A percentile compares a stretch with the other conserved stretches of the same genome.
Conservation (phyloP, 53 echinoderm and acorn worm species). For the Antedon mediterranea region DNA sequence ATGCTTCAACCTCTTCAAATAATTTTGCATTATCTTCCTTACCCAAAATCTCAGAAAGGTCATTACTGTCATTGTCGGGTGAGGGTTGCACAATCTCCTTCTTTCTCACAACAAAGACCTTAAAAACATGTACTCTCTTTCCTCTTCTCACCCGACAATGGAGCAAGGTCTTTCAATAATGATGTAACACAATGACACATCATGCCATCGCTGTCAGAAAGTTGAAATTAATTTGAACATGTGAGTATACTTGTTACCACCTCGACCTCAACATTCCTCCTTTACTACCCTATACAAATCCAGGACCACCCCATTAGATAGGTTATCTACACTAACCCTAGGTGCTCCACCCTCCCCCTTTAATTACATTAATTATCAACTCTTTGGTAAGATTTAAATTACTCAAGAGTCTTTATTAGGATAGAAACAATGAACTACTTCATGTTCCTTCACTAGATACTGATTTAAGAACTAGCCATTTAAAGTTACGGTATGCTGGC, state of each 20-base stretch:
- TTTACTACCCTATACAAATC: background rate
- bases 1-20: background rate
- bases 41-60: background rate
- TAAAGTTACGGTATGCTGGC: too few species aligned
- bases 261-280: background rate
- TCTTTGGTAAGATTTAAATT: background rate
- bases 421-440: too few species aligned
- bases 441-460: too few species aligned
- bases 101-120: background rate
- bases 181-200: background rate
- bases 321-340: background rate
- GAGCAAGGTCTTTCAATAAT: background rate
- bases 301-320: background rate
- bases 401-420: too few species aligned
- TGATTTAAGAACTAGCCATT: too few species aligned
- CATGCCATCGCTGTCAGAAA: background rate
- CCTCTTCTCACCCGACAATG: background rate
- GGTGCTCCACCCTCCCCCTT: background rate
- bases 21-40: background rate
- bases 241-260: background rate
- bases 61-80: background rate
- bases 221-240: background rate
- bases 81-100: background rate
- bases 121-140: background rate
- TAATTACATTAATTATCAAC: background rate